Conservation (phyloP, 2,797 vertebrate species). For the Macroramphosus scolopax region DNA sequence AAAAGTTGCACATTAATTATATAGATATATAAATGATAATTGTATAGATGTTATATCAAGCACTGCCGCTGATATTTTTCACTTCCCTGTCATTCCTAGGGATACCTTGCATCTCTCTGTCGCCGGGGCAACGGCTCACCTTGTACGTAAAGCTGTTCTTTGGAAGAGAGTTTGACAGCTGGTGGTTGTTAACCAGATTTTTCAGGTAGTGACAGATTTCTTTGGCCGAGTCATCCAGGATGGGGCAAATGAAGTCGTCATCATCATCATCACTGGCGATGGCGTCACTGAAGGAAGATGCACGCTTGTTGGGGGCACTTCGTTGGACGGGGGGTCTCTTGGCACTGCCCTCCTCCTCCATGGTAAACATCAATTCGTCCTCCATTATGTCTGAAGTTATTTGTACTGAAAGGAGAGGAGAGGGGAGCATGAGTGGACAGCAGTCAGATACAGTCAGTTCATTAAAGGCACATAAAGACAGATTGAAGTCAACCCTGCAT, state of each 20-base stretch:
- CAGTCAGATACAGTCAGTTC: neutral
- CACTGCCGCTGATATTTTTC: neutral
- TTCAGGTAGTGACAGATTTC: constrained; percentile 80
- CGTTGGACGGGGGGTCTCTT: constrained; percentile 40
- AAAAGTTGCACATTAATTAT: too few relatives aligned
- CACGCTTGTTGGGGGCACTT: constrained; percentile 17
- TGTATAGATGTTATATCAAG: too few relatives aligned
- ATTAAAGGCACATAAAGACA: too few relatives aligned
- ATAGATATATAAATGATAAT: too few relatives aligned
- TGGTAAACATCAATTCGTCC: constrained; percentile 92
- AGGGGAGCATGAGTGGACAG: neutral
- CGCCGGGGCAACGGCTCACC: constrained; percentile 72
- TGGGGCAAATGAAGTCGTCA: constrained; percentile 87
- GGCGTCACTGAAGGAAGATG: constrained; percentile 63
- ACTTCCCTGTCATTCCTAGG: neutral
- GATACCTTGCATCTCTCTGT: neutral
- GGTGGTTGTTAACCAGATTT: constrained; percentile 65
- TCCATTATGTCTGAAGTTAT: constrained; percentile 81
- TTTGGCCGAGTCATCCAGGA: constrained; percentile 84
- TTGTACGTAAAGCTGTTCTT: constrained; percentile 82
- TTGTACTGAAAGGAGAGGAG: constrained; percentile 7
- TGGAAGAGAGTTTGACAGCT: constrained; percentile 81
- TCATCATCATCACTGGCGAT: constrained; percentile 84
- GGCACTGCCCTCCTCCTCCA: constrained; percentile 87
- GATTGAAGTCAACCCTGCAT: too few relatives aligned